Conservation (phyloP, 2,113 vertebrate species). For the Amblyornis subalaris region DNA sequence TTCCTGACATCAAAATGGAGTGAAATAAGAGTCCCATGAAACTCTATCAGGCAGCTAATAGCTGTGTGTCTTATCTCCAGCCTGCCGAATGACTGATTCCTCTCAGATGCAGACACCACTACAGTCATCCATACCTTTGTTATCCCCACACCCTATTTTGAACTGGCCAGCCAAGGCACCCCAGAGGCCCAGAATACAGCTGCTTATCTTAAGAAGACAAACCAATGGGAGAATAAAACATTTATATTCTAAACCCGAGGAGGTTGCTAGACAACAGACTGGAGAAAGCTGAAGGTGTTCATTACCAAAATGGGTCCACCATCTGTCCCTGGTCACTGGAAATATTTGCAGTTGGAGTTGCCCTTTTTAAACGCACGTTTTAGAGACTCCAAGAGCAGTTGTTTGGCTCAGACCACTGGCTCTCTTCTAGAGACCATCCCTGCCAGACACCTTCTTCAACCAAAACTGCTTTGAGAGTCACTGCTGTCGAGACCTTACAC, state of each 20-base stretch:
- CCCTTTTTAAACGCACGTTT: neutral
- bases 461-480: neutral
- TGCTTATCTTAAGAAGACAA: neutral
- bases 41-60: constrained; percentile 9
- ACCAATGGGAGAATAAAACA: neutral
- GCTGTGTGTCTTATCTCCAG: constrained; percentile 7
- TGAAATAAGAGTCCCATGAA: constrained; percentile 30
- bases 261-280: neutral
- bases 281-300: neutral
- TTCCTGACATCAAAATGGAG: constrained; percentile 7
- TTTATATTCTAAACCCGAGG: neutral
- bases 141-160: neutral
- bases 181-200: neutral
- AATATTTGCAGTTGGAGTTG: neutral
- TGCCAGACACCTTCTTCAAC: neutral
- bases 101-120: neutral
- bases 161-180: neutral
- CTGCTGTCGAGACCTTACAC: fast-evolving
- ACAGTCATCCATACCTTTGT: constrained; percentile 3
- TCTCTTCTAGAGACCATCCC: neutral
- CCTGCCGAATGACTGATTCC: neutral
- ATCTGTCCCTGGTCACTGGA: neutral
- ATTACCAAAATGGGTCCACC: neutral
- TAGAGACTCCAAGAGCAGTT: neutral
- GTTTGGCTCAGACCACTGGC: neutral